A percentile compares a stretch with the other conserved stretches of the same genome.
These are phyloP conservation scores for Grapholita molesta DNA, from an alignment of 1,140 invertebrate genomes.

Conservation along the genomic window DNA sequence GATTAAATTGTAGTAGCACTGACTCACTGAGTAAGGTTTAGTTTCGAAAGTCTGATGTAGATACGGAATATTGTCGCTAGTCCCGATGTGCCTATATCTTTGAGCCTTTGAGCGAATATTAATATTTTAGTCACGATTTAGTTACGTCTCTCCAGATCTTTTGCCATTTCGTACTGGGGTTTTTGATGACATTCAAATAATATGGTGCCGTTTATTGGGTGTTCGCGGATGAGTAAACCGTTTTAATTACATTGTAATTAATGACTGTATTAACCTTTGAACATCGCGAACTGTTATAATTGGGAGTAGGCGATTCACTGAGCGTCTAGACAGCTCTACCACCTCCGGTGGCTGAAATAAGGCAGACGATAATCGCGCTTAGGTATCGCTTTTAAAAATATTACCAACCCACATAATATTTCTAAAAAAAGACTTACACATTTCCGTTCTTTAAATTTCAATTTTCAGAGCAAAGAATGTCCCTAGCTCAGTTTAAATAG, in stretches of 20 bases:
- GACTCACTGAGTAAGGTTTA: not conserved
- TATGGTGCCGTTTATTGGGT: not conserved
- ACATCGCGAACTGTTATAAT: constrained; percentile 2
- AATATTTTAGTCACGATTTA: constrained; percentile 1
- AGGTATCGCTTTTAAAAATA: not conserved
- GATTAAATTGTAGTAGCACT: not conserved
- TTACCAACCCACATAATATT: not conserved
- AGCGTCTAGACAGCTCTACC: not conserved
- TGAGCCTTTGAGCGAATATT: not conserved
- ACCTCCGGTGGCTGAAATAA: not conserved
- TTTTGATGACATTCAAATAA: not conserved
- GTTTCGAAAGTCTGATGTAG: not conserved
- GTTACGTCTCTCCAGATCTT: not conserved
- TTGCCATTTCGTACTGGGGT: not conserved
- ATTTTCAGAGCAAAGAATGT: not conserved
- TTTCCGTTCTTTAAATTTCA: not conserved
- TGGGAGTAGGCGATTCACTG: not conserved
- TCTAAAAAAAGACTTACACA: not conserved
- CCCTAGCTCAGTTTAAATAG: not conserved
- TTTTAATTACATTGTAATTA: constrained; percentile 12
- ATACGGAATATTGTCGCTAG: not conserved
- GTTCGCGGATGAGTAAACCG: constrained; percentile 6
- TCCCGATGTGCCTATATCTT: not conserved
- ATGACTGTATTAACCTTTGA: constrained; percentile 10
- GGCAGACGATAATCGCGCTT: not conserved